phyloP scores from a whole-genome alignment of 2,113 vertebrate species.

The Pseudopodoces humilis region DNA sequence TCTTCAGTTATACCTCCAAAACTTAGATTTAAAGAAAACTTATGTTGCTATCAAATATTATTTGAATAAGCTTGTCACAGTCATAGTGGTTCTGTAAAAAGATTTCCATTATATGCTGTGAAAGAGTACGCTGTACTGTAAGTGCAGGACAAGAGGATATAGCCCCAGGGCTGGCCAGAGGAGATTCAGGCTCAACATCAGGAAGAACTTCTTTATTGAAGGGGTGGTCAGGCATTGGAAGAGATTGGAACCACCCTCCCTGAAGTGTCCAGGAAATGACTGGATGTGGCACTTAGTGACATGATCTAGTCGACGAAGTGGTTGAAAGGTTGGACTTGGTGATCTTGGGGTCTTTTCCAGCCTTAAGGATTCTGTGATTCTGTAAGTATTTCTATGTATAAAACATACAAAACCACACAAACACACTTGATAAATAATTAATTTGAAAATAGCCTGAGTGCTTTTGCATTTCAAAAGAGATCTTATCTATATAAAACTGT shows the following conservation, averaged over 20 bases:
- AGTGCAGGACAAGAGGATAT: not conserved
- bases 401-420: not conserved
- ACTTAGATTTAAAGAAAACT: not conserved
- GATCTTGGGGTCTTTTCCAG: not conserved
- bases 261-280: not conserved
- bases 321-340: not conserved
- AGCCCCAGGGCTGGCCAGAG: not conserved
- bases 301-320: no score
- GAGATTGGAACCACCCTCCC: not conserved
- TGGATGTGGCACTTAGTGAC: no score
- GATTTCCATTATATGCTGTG: not conserved
- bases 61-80: not conserved
- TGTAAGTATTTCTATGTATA: not conserved
- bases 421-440: not conserved
- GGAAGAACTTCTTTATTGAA: not conserved
- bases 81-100: not conserved
- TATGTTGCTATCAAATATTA: not conserved
- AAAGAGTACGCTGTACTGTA: not conserved
- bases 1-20: not conserved
- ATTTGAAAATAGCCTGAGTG: not conserved
- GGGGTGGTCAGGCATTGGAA: not conserved
- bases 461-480: not conserved
- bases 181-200: not conserved
- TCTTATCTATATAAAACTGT: not conserved
- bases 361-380: not conserved